Conservation (phyloP, 2,113 vertebrate genomes). For the Tor tambroides region DNA sequence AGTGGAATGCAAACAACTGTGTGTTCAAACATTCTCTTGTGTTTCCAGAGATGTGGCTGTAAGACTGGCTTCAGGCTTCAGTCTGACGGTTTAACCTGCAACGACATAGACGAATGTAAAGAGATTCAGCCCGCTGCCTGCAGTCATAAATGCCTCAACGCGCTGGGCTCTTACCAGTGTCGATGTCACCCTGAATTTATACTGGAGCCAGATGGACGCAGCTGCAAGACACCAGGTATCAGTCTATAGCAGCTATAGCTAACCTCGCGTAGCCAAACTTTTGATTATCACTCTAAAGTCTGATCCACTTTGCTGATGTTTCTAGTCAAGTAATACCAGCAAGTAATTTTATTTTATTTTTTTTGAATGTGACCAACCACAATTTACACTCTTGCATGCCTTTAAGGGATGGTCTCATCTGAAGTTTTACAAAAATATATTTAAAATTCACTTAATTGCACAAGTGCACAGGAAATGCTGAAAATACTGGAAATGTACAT, state of each 20-base stretch:
- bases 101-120: slow-evolving; percentile 83
- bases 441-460: not conserved
- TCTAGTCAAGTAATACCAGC: not conserved
- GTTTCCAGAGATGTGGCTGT: slow-evolving; percentile 82
- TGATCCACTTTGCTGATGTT: not conserved
- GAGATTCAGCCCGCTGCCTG: slow-evolving; percentile 56
- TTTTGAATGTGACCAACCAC: not conserved
- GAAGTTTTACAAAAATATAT: not conserved
- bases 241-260: too few species aligned
- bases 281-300: not conserved
- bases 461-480: too few species aligned
- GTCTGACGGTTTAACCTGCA: slow-evolving; percentile 68
- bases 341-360: not conserved
- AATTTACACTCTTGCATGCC: not conserved
- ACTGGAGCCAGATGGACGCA: slow-evolving; percentile 79
- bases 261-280: not conserved
- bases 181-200: slow-evolving; percentile 82
- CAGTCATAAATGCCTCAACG: slow-evolving; percentile 85
- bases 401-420: not conserved
- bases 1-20: not conserved
- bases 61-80: slow-evolving; percentile 76
- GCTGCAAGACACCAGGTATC: slow-evolving; percentile 85
- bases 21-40: not conserved
- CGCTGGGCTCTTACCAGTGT: slow-evolving; percentile 80
- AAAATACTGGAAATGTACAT: not conserved